Conservation (phyloP, 1,140 invertebrate genomes). For the Pentalonia nigronervosa region DNA sequence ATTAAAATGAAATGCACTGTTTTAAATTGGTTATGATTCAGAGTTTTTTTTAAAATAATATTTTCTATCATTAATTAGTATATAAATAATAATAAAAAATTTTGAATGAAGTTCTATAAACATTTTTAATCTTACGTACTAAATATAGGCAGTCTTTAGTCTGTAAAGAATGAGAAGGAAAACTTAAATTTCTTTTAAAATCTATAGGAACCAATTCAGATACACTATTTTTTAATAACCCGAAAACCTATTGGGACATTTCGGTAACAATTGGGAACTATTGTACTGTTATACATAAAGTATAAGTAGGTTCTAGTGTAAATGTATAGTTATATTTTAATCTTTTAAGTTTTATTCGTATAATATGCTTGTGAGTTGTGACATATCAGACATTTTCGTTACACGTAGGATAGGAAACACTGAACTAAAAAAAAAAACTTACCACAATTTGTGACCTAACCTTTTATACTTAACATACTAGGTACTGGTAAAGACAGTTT, state of each 20-base stretch:
- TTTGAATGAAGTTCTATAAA: neutral
- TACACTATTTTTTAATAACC: neutral
- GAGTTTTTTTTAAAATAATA: neutral
- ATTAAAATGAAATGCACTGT: neutral
- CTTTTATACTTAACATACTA: neutral
- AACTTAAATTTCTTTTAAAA: neutral
- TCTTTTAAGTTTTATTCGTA: neutral
- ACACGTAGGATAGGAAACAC: neutral
- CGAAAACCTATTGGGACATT: neutral
- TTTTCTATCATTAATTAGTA: neutral
- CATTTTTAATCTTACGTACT: neutral
- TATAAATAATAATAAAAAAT: neutral
- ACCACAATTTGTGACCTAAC: neutral
- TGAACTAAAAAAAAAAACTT: neutral
- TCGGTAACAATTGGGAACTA: neutral
- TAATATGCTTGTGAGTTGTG: neutral
- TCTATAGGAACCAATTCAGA: neutral
- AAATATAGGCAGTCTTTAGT: neutral
- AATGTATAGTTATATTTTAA: too few species aligned
- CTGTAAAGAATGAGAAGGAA: neutral
- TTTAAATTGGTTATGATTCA: neutral
- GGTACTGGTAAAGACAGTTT: neutral
- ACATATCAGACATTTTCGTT: neutral
- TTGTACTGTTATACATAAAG: neutral
- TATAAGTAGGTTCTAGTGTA: neutral